Base-by-base conservation (phyloP, 1,140 invertebrate genomes). In the Medauroidea extradentata region DNA sequence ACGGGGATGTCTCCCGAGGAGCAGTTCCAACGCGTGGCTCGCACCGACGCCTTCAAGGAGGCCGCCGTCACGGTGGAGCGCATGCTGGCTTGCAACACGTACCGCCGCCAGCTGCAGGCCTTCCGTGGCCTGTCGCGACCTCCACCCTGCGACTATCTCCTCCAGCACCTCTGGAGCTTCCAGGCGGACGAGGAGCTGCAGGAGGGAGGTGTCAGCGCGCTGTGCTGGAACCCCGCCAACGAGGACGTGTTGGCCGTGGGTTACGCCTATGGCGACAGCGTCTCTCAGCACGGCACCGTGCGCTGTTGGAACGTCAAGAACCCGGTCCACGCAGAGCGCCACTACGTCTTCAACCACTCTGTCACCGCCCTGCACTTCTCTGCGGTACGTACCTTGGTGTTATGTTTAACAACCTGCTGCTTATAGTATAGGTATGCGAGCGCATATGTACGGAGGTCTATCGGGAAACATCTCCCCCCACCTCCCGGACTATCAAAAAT, bases 291-390 rank as follows among this genome's bases (percentile, higher is more conserved):
- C 48, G 90, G 91, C 1, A 65, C 87, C n/a, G 76, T 94, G 1
- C 81, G 87, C 46, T 78, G 93, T 60, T 95, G 89, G 88, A 86
- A 82, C 61, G 84, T 92, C 0, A 95, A 95, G 76, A 94, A 94
- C 74, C 91, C 92, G 0, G 83, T 83, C 9, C 85, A 87, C 65
- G 91, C 91, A 0, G 93, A 93, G 69, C 79, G 85, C 62, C 67
- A 80, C 0, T 93, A 85, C 67, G 59, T 73, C 8, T 91, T 91
- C 60, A 67, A 83, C 11, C 81, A 79, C 63, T 82, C 89, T 0
- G 81, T 94, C 0, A 87, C 89, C 19, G 82, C 83, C 39, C 71
- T 94, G 1, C 80, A 86, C 51, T 91, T 93, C 75, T 89, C 91
- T 42, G 75, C 73, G 1, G 71, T 34, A 34, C 29, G n/a, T n/a